phyloP scores from a whole-genome alignment of 2,113 vertebrate species.

The Mohoua ochrocephala region DNA sequence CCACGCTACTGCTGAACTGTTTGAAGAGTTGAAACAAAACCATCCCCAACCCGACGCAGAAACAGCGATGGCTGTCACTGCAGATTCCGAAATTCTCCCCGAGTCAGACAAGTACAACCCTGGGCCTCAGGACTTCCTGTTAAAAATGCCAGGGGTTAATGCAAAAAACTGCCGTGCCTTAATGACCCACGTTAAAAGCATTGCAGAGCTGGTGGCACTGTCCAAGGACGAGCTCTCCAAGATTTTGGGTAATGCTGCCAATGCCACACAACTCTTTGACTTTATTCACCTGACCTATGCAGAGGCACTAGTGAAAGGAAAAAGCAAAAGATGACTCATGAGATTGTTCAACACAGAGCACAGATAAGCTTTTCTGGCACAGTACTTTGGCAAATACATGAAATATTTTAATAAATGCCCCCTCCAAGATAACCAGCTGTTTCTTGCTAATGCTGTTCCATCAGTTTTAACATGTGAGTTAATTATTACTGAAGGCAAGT shows the following conservation, averaged over 20 bases:
- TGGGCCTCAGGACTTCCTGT: constrained; percentile 89
- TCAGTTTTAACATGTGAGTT: neutral
- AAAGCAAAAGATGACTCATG: constrained; percentile 60
- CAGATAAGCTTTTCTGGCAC: neutral
- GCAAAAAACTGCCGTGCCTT: constrained; percentile 84
- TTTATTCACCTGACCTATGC: constrained; percentile 83
- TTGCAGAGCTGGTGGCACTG: constrained; percentile 82
- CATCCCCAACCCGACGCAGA: constrained; percentile 78
- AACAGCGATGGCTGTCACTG: constrained; percentile 81
- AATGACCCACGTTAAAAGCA: constrained; percentile 77
- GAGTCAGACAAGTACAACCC: constrained; percentile 89
- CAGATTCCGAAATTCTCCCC: constrained; percentile 81
- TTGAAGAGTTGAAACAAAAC: constrained; percentile 87
- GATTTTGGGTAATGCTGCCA: constrained; percentile 77
- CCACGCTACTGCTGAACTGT: constrained; percentile 86
- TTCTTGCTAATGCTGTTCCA: neutral
- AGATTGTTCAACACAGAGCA: neutral
- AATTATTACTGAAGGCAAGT: neutral
- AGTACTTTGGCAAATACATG: neutral
- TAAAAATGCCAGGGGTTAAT: constrained; percentile 92
- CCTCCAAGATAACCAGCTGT: neutral
- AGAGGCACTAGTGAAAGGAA: constrained; percentile 59
- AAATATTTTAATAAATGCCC: neutral
- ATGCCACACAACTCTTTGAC: constrained; percentile 82
- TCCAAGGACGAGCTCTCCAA: constrained; percentile 77